phyloP scores from a whole-genome alignment of 2,797 vertebrate species.

The Phrynocephalus vlangalii region DNA sequence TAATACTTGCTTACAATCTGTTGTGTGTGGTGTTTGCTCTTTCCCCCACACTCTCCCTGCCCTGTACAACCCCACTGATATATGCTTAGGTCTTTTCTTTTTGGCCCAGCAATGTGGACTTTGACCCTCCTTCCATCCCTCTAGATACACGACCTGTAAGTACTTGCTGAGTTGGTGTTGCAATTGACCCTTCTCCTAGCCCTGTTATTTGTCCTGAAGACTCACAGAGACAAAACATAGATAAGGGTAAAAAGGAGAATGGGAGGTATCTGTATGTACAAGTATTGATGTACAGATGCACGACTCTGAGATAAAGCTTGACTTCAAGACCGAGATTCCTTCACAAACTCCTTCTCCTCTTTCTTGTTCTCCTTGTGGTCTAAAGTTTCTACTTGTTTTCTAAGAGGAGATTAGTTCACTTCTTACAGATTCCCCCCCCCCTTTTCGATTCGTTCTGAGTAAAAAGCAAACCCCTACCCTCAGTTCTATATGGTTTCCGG shows the following conservation, averaged over 20 bases:
- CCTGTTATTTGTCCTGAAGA: conserved; percentile 33
- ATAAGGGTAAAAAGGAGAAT: conserved; percentile 29
- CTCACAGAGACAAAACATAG: conserved; percentile 37
- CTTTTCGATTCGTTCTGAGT: not conserved
- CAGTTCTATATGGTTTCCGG: conserved; percentile 65
- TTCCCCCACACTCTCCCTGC: not conserved
- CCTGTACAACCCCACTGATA: not conserved
- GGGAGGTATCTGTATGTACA: conserved; percentile 19
- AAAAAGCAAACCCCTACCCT: not conserved
- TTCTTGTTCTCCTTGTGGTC: not conserved
- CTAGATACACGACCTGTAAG: conserved; percentile 26
- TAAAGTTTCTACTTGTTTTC: not conserved
- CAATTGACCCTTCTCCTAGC: conserved; percentile 11
- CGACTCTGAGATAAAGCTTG: conserved; percentile 17
- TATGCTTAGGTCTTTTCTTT: not conserved
- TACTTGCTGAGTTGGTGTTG: conserved; percentile 39
- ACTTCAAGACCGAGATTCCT: conserved; percentile 23
- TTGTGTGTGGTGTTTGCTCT: not conserved
- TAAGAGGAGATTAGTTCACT: not conserved
- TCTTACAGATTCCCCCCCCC: not conserved
- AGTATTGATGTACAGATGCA: conserved; percentile 20
- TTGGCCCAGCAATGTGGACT: conserved; percentile 4
- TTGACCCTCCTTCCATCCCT: not conserved
- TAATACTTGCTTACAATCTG: not conserved
- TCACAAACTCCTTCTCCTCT: rapidly evolving